These are phyloP conservation scores for Beaufortia kweichowensis DNA, from an alignment of 2,113 vertebrate species.

Conservation along the genomic window DNA sequence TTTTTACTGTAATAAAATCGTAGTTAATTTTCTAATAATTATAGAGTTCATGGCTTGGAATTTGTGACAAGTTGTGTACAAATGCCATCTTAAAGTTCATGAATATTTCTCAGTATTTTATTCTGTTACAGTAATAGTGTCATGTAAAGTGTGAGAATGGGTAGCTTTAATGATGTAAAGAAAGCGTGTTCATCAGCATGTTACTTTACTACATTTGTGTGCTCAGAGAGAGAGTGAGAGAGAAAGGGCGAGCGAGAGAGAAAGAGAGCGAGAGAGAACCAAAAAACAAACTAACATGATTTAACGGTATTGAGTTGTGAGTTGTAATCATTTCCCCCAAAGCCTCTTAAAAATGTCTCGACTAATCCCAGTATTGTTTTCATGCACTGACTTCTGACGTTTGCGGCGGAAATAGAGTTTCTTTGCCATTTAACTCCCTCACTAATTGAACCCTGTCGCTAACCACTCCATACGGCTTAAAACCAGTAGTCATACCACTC, in stretches of 20 bases:
- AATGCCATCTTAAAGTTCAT: no score
- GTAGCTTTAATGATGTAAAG: no score
- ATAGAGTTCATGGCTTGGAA: no score
- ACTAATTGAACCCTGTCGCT: conserved; percentile 45
- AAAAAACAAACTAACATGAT: conserved; percentile 40
- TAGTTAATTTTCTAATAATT: no score
- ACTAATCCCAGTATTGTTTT: conserved; percentile 44
- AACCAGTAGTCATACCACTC: conserved; percentile 10
- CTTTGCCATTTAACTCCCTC: conserved; percentile 23
- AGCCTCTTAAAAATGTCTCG: conserved; percentile 46
- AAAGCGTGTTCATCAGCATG: no score
- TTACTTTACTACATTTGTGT: conserved; percentile 6
- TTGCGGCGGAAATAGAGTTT: conserved; percentile 24
- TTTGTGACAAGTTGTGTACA: no score
- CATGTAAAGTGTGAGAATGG: no score
- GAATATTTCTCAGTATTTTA: no score
- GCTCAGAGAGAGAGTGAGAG: background rate
- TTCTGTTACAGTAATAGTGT: no score
- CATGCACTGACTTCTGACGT: conserved; percentile 30
- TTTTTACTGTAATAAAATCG: no score
- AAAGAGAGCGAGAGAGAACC: background rate
- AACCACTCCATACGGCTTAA: conserved; percentile 34
- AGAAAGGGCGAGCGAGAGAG: no score
- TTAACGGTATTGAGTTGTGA: conserved; percentile 35
- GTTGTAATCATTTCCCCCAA: conserved; percentile 26